Conservation (phyloP, 2,797 vertebrate genomes). For the Malacoctenus gilli region DNA sequence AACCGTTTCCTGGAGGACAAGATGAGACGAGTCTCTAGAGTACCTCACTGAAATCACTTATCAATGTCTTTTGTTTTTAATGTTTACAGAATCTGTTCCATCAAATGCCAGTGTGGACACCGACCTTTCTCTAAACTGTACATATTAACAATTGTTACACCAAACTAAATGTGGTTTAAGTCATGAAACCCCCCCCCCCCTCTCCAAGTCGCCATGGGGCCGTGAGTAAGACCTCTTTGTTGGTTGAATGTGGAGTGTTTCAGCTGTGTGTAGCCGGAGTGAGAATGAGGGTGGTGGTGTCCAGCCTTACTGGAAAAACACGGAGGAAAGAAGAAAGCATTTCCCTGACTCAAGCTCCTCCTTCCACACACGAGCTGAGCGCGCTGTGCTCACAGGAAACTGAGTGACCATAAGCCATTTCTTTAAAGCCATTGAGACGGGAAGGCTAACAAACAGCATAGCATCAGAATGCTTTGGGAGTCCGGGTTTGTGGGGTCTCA, state of each 20-base stretch:
- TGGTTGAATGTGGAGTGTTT: slow-evolving; percentile 64
- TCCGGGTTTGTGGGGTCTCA: slow-evolving; percentile 41
- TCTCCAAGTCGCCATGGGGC: slow-evolving; percentile 41
- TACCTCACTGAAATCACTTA: slow-evolving; percentile 92
- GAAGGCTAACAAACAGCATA: slow-evolving; percentile 16
- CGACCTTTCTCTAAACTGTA: slow-evolving; percentile 76
- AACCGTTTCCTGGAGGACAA: slow-evolving; percentile 62
- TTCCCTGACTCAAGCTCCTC: slow-evolving; percentile 30
- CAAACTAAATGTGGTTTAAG: slow-evolving; percentile 65
- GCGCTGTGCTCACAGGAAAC: slow-evolving; percentile 34
- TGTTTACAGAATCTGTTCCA: slow-evolving; percentile 92
- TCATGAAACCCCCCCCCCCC: slow-evolving; percentile 43
- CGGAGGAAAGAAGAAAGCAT: slow-evolving; percentile 27
- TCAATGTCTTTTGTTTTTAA: slow-evolving; percentile 75
- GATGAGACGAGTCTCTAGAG: slow-evolving; percentile 75
- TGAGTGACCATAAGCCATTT: slow-evolving; percentile 61
- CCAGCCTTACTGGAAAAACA: slow-evolving; percentile 35
- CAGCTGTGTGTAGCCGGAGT: slow-evolving; percentile 50
- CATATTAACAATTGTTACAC: slow-evolving; percentile 71
- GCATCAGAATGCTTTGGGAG: slow-evolving; percentile 14
- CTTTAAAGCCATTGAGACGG: slow-evolving; percentile 50
- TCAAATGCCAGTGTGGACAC: slow-evolving; percentile 76
- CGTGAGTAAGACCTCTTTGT: slow-evolving; percentile 48
- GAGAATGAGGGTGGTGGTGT: slow-evolving; percentile 21
- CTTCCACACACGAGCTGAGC: slow-evolving; percentile 36